Percentiles rank a stretch among this genome's conserved stretches.
phyloP scores from a whole-genome alignment of 2,113 vertebrate species.

The Cololabis saira region DNA sequence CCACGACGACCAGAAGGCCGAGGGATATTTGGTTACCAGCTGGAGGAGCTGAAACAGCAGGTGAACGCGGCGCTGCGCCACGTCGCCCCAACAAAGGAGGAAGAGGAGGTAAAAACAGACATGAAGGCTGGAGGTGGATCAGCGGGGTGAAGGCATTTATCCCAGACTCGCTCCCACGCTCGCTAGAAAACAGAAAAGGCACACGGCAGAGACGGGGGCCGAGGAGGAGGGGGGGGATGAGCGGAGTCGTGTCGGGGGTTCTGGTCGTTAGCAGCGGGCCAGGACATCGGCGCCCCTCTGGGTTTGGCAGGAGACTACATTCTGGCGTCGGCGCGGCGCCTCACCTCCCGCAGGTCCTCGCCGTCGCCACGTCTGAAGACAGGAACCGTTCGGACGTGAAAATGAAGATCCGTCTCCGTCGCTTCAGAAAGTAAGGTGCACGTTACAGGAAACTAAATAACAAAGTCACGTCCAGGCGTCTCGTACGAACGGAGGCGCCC shows the following conservation, averaged over 20 bases:
- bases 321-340: slow-evolving; percentile 59
- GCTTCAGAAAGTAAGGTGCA: slow-evolving; percentile 80
- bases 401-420: slow-evolving; percentile 51
- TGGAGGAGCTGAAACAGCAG: slow-evolving; percentile 3
- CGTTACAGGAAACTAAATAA: slow-evolving; percentile 64
- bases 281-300: slow-evolving; percentile 29
- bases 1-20: not conserved
- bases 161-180: slow-evolving; percentile 27
- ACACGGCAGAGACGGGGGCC: slow-evolving; percentile 60
- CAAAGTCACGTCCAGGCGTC: slow-evolving; percentile 56
- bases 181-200: slow-evolving; percentile 68
- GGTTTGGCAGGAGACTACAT: slow-evolving; percentile 70
- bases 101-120: slow-evolving; percentile 44
- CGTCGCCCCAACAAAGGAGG: not conserved
- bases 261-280: slow-evolving; percentile 68
- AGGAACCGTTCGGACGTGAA: slow-evolving; percentile 63
- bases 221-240: no score
- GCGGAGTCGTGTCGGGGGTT: slow-evolving; percentile 32
- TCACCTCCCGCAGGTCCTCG: slow-evolving; percentile 67
- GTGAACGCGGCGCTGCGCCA: not conserved
- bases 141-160: slow-evolving; percentile 56
- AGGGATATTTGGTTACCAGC: slow-evolving; percentile 23
- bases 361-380: slow-evolving; percentile 39
- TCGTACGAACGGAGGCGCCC: slow-evolving; percentile 33
- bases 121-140: slow-evolving; percentile 44